These are phyloP conservation scores for Trochalopteron elliotii DNA, from an alignment of 2,113 vertebrate genomes.

Conservation along the genomic window DNA sequence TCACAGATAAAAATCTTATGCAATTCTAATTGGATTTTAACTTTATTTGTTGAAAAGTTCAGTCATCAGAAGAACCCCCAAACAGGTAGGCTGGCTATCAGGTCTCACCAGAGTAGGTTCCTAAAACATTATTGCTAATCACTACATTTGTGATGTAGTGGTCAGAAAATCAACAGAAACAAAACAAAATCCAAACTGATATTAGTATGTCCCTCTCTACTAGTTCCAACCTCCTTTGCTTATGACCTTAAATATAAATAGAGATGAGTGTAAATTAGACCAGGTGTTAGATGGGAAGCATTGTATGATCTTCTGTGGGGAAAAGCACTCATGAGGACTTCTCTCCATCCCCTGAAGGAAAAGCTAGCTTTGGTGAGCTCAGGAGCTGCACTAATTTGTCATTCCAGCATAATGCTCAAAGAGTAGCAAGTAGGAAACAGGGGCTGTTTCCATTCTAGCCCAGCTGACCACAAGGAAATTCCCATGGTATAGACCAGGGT, in stretches of 20 bases:
- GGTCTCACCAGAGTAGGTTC: background rate
- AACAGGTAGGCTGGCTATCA: background rate
- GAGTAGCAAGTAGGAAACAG: background rate
- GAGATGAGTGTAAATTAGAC: background rate
- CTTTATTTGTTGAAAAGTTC: background rate
- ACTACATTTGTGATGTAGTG: background rate
- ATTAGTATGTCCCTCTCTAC: background rate
- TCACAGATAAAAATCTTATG: background rate
- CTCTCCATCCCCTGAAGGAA: background rate
- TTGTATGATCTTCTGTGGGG: background rate
- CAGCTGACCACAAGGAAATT: background rate
- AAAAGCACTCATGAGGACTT: background rate
- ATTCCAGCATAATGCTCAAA: background rate
- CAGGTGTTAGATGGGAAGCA: background rate
- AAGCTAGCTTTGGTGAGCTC: background rate
- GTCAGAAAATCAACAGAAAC: background rate
- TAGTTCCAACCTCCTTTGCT: background rate
- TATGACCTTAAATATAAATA: background rate
- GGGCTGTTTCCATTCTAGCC: background rate
- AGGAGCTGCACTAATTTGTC: background rate
- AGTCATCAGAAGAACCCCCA: background rate
- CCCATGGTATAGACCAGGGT: background rate
- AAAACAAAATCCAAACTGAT: background rate
- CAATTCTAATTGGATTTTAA: background rate
- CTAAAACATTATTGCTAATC: background rate